These are phyloP conservation scores for Dipodomys merriami DNA, from an alignment of 2,113 vertebrate genomes.

Conservation along the genomic window DNA sequence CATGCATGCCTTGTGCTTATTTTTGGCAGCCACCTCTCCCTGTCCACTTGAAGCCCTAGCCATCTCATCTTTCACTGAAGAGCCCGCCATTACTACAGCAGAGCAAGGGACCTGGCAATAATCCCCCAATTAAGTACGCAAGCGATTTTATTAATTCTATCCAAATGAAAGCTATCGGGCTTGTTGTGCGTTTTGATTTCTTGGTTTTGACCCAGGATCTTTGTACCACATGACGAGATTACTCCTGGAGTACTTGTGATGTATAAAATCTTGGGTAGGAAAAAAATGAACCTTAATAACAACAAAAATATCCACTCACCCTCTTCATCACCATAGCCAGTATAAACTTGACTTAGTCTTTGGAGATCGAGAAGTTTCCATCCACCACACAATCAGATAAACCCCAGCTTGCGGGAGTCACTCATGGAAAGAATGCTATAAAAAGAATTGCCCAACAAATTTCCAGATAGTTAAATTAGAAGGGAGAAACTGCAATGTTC, in stretches of 20 bases:
- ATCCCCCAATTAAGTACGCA: slow-evolving; percentile 1
- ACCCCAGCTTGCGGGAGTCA: slow-evolving; percentile 54
- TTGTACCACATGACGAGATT: background rate
- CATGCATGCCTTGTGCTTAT: background rate
- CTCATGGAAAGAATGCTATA: slow-evolving; percentile 57
- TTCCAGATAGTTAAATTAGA: slow-evolving; percentile 71
- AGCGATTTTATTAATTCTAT: slow-evolving; percentile 56
- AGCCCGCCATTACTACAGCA: background rate
- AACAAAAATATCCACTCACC: slow-evolving; percentile 79
- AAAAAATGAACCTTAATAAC: slow-evolving; percentile 20
- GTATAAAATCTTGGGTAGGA: slow-evolving; percentile 26
- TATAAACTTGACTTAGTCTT: slow-evolving; percentile 66
- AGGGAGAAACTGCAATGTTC: slow-evolving; percentile 13
- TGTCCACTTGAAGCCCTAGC: background rate
- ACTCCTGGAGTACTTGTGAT: background rate
- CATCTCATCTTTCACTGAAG: slow-evolving; percentile 35
- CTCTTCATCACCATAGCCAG: slow-evolving; percentile 74
- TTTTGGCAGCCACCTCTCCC: background rate
- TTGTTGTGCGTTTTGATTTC: slow-evolving; percentile 22
- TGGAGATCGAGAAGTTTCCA: slow-evolving; percentile 79
- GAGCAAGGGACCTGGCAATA: slow-evolving; percentile 31
- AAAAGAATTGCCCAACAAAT: slow-evolving; percentile 66
- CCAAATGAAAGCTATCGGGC: slow-evolving; percentile 40
- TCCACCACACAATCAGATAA: slow-evolving; percentile 68
- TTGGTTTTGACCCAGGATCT: slow-evolving; percentile 3